Evolutionary conservation across 2,888 invertebrate genomes (phyloP), one percentile per base, ranked within the genome.

Genomic region (Trachelus stipa): DNA sequence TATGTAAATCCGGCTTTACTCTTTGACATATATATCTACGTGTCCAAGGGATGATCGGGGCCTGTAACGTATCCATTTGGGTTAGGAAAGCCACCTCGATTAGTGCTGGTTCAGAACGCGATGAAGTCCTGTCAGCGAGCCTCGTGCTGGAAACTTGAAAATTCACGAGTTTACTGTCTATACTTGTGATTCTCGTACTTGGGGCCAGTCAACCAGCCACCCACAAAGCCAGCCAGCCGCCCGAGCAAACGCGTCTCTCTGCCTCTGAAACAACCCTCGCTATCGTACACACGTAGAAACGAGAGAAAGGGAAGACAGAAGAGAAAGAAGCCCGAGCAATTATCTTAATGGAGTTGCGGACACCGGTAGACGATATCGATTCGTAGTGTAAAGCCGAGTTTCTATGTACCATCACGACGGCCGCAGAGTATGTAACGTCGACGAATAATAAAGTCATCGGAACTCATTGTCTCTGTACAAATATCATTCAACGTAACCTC

Each of bases 331-430:
- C 71, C 74, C 68, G 81, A 82, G 87, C 89, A 90, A 90, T 90
- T 90, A 90, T 89, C 88, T 88, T 90, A 91, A 90, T 90, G 89
- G 90, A 90, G 86, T 88, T 85, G 85, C 84, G 87, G 85, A 87
- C 87, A 88, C 84, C 82, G 81, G 82, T 80, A 83, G 83, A 86
- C 84, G 86, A 86, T 89, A 90, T 90, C 85, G 90, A 89, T 87
- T 86, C 71, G 71, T 71, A 71, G 71, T 71, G 15, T 33, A 71
- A 71, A 71, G 56, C 23, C 56, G 23, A 23, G 56, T 56, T 56
- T 56, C 56, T 56, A 56, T 56, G 56, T 56, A 56, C 23, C 9
- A 56, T 56, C 56, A 56, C 2, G 56, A 56, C 23, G 9, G 9
- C 56, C 56, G 56, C 56, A 56, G 23, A 56, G 56, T 56, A 56